Percentiles rank a stretch among this genome's conserved stretches.
Conservation (phyloP, 2,113 vertebrate species). For the Eudyptes chrysolophus region DNA sequence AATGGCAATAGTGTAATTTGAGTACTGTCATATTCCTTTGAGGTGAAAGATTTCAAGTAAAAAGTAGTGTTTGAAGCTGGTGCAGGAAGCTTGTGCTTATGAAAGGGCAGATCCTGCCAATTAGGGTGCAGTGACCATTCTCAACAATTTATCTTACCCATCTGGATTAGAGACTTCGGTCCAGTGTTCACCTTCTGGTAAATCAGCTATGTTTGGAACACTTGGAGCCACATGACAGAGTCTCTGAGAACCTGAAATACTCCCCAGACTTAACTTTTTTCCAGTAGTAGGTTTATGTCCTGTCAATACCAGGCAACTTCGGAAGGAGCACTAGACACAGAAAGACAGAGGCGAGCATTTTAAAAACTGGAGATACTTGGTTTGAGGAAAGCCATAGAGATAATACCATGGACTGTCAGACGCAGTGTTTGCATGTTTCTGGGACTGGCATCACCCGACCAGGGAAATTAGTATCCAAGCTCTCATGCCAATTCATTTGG, state of each 20-base stretch:
- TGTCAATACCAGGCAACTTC: not conserved
- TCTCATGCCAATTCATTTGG: not conserved
- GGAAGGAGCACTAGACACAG: not conserved
- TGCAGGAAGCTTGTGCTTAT: not conserved
- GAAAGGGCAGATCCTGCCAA: not conserved
- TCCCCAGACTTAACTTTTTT: not conserved
- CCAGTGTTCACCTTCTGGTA: not conserved
- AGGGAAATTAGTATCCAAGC: not conserved
- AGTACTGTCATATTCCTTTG: not conserved
- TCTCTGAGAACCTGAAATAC: not conserved
- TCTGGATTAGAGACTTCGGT: not conserved
- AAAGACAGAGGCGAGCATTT: not conserved
- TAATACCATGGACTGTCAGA: not conserved
- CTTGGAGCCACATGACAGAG: not conserved
- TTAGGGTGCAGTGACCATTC: not conserved
- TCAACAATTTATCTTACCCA: not conserved
- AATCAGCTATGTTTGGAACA: not conserved
- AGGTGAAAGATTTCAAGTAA: not conserved
- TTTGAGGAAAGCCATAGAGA: not conserved
- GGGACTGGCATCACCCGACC: not conserved
- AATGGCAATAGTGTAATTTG: not conserved
- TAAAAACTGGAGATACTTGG: not conserved
- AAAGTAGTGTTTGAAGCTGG: not conserved
- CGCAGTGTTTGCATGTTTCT: not conserved
- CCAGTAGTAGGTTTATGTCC: not conserved